Conservation (phyloP, 2,888 invertebrate species). For the Anthophora plumipes region DNA sequence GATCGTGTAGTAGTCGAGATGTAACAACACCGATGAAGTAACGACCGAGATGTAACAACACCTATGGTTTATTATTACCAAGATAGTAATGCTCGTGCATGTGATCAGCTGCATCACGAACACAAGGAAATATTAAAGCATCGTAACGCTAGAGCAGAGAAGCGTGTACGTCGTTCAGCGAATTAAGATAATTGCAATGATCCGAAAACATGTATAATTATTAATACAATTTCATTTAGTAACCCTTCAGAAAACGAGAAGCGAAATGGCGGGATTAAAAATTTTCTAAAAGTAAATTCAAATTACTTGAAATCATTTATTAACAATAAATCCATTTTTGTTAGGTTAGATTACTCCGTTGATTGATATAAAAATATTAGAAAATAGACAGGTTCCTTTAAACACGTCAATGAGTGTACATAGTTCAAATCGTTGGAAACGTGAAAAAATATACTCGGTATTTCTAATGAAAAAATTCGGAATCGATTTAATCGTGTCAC, state of each 20-base stretch:
- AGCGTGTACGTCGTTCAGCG: conserved; percentile 25
- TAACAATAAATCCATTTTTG: too few relatives aligned
- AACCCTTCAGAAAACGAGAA: not conserved
- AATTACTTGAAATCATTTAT: too few relatives aligned
- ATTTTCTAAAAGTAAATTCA: not conserved
- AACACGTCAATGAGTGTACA: too few relatives aligned
- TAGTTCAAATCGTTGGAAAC: too few relatives aligned
- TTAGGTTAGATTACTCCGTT: too few relatives aligned
- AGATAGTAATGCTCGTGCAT: conserved; percentile 15
- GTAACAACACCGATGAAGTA: not conserved
- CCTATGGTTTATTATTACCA: not conserved
- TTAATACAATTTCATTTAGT: conserved; percentile 5
- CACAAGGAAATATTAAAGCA: conserved; percentile 32
- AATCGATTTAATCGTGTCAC: too few relatives aligned
- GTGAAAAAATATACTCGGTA: too few relatives aligned
- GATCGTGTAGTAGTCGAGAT: not conserved
- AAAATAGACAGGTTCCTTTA: too few relatives aligned
- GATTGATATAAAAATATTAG: too few relatives aligned
- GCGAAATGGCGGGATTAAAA: not conserved
- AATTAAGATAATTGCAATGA: conserved; percentile 30
- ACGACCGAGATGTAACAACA: not conserved
- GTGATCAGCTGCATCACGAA: conserved; percentile 25
- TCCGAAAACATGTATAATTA: conserved; percentile 16
- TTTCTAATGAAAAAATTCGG: too few relatives aligned
- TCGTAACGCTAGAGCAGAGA: conserved; percentile 12